These are phyloP conservation scores for Notothenia coriiceps DNA, from an alignment of 2,113 vertebrate genomes.

Conservation along the genomic window DNA sequence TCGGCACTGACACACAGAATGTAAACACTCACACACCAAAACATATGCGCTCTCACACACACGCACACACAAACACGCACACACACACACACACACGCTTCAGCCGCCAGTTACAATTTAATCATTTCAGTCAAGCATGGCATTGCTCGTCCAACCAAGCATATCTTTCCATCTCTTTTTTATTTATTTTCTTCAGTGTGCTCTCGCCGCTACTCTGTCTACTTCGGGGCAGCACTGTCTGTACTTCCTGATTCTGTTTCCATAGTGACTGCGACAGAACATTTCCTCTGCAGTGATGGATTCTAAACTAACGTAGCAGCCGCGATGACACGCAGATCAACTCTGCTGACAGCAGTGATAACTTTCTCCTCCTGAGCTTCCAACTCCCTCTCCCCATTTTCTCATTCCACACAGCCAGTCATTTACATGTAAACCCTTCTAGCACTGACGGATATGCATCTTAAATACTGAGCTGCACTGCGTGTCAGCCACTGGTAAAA, in stretches of 20 bases:
- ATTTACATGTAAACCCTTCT: conserved; percentile 65
- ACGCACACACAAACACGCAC: neutral
- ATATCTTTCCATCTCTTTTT: conserved; percentile 71
- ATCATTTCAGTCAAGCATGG: conserved; percentile 75
- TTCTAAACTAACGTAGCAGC: conserved; percentile 73
- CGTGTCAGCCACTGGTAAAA: conserved; percentile 57
- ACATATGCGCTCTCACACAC: conserved; percentile 7
- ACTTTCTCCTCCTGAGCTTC: conserved; percentile 63
- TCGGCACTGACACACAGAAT: conserved; percentile 50
- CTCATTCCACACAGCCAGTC: conserved; percentile 42
- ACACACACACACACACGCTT: conserved; percentile 11
- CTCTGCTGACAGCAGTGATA: conserved; percentile 72
- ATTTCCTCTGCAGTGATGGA: conserved; percentile 75
- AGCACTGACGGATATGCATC: conserved; percentile 56
- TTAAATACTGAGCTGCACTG: conserved; percentile 20
- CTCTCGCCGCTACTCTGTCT: conserved; percentile 60
- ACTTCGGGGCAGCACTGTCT: conserved; percentile 66
- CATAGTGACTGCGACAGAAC: conserved; percentile 80
- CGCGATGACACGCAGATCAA: conserved; percentile 77
- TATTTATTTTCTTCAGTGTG: conserved; percentile 67
- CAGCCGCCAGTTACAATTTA: conserved; percentile 70
- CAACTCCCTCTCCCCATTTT: conserved; percentile 43
- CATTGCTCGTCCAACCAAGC: conserved; percentile 72
- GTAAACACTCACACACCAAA: conserved; percentile 50
- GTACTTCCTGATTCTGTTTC: conserved; percentile 82